Conservation (phyloP, 2,113 vertebrate species). For the Maccullochella peelii region DNA sequence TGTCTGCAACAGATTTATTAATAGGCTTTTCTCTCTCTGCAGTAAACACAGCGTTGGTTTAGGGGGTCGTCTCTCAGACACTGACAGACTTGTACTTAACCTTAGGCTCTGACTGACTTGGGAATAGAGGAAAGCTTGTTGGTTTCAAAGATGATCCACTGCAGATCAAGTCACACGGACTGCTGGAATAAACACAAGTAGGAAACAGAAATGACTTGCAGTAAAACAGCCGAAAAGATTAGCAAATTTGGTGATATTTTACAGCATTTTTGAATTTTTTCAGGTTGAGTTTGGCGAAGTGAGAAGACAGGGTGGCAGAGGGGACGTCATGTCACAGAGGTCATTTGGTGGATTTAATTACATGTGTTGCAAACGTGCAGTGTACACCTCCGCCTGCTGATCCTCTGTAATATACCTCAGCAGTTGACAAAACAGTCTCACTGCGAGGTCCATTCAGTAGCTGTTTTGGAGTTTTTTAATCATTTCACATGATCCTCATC, state of each 20-base stretch:
- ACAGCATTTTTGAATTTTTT: background rate
- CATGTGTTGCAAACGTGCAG: background rate
- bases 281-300: constrained; percentile 8
- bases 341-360: background rate
- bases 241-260: background rate
- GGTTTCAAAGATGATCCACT: constrained; percentile 21
- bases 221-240: background rate
- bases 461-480: background rate
- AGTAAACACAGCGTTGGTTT: constrained; percentile 75
- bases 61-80: constrained; percentile 65
- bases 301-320: background rate
- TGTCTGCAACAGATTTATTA: constrained; percentile 79
- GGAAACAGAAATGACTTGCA: constrained; percentile 7
- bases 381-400: background rate
- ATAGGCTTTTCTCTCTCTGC: constrained; percentile 74
- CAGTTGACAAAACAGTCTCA: background rate
- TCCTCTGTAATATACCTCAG: background rate
- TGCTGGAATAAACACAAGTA: constrained; percentile 17
- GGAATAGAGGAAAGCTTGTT: constrained; percentile 49
- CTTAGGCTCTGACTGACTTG: constrained; percentile 36
- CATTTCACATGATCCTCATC: background rate
- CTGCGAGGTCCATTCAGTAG: no score
- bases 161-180: constrained; percentile 19
- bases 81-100: constrained; percentile 72
- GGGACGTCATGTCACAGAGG: background rate